Evolutionary conservation across 2,888 invertebrate genomes (phyloP).

Genomic region (Acleris cristana): DNA sequence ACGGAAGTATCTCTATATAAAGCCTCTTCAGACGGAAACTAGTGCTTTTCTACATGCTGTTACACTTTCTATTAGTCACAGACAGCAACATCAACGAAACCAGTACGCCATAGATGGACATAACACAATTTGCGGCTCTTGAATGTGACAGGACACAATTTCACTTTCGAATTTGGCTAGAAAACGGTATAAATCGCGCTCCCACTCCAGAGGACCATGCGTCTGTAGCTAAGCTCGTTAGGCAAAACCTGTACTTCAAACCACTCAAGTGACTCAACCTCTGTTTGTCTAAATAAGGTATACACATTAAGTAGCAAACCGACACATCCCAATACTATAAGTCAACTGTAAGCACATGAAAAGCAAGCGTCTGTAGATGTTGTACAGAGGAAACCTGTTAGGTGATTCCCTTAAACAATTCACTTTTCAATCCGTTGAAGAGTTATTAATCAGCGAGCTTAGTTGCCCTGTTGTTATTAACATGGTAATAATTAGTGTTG

Average conservation of each 20-base stretch:
- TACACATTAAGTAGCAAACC: no score
- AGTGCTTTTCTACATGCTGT: constrained; percentile 20
- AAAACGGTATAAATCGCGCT: neutral
- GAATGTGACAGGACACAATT: constrained; percentile 12
- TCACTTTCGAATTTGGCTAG: constrained; percentile 10
- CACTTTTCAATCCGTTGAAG: no score
- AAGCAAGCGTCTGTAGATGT: no score
- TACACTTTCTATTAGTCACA: constrained; percentile 23
- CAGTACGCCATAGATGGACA: constrained; percentile 6
- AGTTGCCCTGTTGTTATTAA: no score
- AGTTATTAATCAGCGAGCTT: no score
- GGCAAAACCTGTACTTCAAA: neutral
- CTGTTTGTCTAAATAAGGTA: no score
- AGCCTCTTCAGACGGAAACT: constrained; percentile 18
- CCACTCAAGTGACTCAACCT: neutral
- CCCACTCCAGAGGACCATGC: neutral
- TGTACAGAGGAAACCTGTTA: no score
- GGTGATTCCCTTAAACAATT: no score
- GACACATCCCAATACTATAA: no score
- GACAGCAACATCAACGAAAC: constrained; percentile 11
- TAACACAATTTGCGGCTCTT: constrained; percentile 9
- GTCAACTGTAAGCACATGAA: no score
- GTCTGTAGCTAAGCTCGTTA: neutral
- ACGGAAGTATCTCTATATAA: constrained; percentile 26
- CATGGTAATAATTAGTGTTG: no score